phyloP scores from a whole-genome alignment of 1,140 invertebrate species.

The Ceratina calcarata region DNA sequence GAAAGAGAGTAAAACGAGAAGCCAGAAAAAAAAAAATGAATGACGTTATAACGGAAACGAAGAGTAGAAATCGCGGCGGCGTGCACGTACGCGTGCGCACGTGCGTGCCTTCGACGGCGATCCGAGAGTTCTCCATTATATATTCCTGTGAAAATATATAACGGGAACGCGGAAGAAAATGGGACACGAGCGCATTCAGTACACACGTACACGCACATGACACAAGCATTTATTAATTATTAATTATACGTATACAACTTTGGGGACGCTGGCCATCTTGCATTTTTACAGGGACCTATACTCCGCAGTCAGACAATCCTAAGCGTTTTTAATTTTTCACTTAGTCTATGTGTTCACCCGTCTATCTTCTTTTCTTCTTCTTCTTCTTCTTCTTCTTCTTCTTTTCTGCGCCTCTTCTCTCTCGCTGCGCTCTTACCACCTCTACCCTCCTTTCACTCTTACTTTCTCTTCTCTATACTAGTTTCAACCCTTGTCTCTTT shows the following conservation, averaged over 20 bases:
- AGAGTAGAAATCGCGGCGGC: background rate
- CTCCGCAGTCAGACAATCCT: conserved; percentile 81
- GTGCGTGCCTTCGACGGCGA: conserved; percentile 45
- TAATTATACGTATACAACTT: conserved; percentile 77
- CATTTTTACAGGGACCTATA: conserved; percentile 80
- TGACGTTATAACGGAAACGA: conserved; percentile 29
- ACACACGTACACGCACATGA: conserved; percentile 49
- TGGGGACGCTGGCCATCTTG: conserved; percentile 81
- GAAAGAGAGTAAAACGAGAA: conserved; percentile 24
- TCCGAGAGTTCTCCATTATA: conserved; percentile 42
- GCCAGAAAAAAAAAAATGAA: background rate
- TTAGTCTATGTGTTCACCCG: conserved; percentile 46
- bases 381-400: background rate
- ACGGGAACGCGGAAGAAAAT: conserved; percentile 21
- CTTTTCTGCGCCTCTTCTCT: conserved; percentile 13
- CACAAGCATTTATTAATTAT: conserved; percentile 64
- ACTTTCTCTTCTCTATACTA: conserved; percentile 13
- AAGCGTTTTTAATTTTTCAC: conserved; percentile 77
- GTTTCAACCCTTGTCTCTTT: conserved; percentile 42
- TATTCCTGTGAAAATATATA: conserved; percentile 34
- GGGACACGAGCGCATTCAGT: conserved; percentile 42
- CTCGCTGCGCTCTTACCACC: background rate
- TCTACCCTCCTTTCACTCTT: background rate
- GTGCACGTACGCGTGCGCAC: conserved; percentile 61
- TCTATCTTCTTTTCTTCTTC: conserved; percentile 9